Base-by-base conservation (phyloP, 2,797 vertebrate species). In the Aphelocoma californica region DNA sequence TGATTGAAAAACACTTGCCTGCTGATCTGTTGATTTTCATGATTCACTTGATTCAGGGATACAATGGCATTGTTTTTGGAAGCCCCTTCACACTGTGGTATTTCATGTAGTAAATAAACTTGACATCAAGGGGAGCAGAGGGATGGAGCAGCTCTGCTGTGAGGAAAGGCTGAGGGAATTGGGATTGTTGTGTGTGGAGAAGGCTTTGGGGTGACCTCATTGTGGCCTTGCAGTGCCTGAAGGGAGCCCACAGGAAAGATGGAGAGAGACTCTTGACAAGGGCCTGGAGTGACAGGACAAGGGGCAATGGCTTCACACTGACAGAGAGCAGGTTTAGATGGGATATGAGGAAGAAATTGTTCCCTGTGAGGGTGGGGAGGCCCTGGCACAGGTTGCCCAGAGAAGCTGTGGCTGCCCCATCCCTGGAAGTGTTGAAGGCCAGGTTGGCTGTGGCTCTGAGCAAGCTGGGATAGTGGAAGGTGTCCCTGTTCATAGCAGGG, bases 271-370 rank as follows among this genome's bases (percentile, higher is more conserved):
- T 51, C 16, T 53, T 23, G 16, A 6, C 28, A 60, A 45, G 45
- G 45, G 12, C 18, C 51, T 51, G 54, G 32, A 38, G 29, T 28
- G 38, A 60, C 54, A 85, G 28, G 4, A 36, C 28, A 60, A 14
- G 32, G 23, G 28, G 10, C 0, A 85, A 51, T 51, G 38, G 28
- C 38, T 23, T 18, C 45, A 36, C 5, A 23, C 15, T 67, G 45
- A 15, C 32, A 58, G 12, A 36, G 19, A 38, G 32, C 36, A 36
- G 11, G 23, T 0, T 57, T 44, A 24, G 23, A 6, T 36, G 3
- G 32, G 32, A 20, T 38, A 6, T 57, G 0, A 0, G 21, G 26
- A 23, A 48, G 34, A 4, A 71, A 64, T 36, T 32, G 0, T 34
- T 70, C 6, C 29, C 65, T 54, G 25, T 34, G 65, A 48, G 31